These are phyloP conservation scores for Hystrix cristata DNA, from an alignment of 2,113 vertebrate species.

Conservation along the genomic window DNA sequence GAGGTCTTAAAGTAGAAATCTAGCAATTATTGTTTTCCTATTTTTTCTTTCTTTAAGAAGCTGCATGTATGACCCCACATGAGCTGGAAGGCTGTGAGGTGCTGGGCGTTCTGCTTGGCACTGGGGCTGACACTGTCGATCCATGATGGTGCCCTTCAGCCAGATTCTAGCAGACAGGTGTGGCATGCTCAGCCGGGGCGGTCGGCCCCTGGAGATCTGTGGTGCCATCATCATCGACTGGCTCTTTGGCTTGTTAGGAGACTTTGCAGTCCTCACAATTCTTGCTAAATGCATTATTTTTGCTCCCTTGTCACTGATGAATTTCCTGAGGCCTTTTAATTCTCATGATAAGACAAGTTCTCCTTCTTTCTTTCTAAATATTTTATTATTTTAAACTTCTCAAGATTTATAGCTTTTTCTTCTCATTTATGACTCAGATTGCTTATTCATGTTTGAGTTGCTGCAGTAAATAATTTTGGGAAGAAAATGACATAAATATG, in stretches of 20 bases:
- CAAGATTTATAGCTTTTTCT: neutral
- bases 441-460: neutral
- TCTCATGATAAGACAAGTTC: neutral
- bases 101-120: neutral
- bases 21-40: neutral
- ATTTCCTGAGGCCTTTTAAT: neutral
- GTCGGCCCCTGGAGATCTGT: neutral
- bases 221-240: neutral
- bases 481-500: neutral
- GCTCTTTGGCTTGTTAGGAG: neutral
- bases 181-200: neutral
- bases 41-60: slow-evolving; percentile 5
- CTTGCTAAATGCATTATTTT: neutral
- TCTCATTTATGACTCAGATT: neutral
- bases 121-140: rapidly evolving
- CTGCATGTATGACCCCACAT: neutral
- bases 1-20: neutral
- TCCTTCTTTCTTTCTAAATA: neutral
- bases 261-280: neutral
- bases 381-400: slow-evolving; percentile 37
- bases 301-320: neutral
- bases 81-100: neutral
- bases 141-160: rapidly evolving
- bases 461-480: neutral
- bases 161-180: rapidly evolving